Conservation (phyloP, 2,113 vertebrate genomes). For the Heteronetta atricapilla region DNA sequence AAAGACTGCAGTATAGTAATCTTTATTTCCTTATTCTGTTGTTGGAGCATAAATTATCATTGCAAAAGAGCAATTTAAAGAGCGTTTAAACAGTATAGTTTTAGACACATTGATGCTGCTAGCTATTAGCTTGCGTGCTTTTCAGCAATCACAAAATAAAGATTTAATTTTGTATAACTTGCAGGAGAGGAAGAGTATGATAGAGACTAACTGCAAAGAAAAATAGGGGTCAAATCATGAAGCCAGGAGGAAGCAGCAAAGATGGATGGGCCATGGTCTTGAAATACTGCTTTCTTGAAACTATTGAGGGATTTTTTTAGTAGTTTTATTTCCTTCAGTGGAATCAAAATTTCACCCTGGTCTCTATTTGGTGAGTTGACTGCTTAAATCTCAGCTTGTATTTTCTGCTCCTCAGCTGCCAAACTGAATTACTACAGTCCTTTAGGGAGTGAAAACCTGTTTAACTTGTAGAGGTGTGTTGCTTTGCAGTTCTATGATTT, state of each 20-base stretch:
- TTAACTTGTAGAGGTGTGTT: background rate
- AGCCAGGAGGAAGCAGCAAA: background rate
- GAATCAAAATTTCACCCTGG: background rate
- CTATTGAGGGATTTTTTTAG: background rate
- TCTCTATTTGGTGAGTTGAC: background rate
- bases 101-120: background rate
- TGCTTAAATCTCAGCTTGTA: background rate
- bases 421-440: background rate
- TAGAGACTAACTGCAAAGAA: background rate
- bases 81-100: background rate
- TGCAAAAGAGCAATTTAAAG: background rate
- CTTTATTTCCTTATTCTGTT: background rate
- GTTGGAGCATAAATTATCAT: background rate
- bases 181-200: background rate
- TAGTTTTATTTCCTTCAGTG: background rate
- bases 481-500: background rate
- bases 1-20: background rate
- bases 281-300: background rate
- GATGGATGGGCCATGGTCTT: background rate
- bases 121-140: background rate
- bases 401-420: background rate
- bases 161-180: background rate
- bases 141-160: background rate
- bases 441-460: background rate
- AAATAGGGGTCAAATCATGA: background rate